Evolutionary conservation across 2,888 invertebrate genomes (phyloP).

Genomic region (Augochlorella aurata): DNA sequence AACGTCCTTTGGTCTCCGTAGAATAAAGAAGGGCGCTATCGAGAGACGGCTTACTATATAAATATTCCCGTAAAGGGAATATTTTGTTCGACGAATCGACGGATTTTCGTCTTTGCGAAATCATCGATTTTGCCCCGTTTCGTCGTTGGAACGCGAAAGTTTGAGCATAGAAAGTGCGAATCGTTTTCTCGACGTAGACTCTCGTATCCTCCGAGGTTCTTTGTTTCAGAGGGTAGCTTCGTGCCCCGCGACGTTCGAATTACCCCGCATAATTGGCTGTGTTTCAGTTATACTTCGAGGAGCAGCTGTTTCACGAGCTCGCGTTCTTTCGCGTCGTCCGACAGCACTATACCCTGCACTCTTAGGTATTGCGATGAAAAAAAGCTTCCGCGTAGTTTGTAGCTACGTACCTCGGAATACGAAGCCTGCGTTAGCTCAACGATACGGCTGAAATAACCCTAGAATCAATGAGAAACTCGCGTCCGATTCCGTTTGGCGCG

Average conservation of each 20-base stretch:
- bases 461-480: conserved; percentile 12
- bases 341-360: conserved; percentile 56
- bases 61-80: too few species aligned
- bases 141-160: background rate
- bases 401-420: conserved; percentile 20
- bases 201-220: too few species aligned
- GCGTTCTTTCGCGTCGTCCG: conserved; percentile 1
- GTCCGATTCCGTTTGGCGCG: background rate
- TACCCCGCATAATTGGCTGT: too few species aligned
- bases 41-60: too few species aligned
- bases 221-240: too few species aligned
- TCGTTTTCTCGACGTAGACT: too few species aligned
- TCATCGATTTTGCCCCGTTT: conserved; percentile 3
- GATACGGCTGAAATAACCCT: background rate
- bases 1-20: background rate
- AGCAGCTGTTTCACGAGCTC: background rate
- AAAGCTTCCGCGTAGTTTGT: conserved; percentile 6
- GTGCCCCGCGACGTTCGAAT: too few species aligned
- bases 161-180: conserved; percentile 19
- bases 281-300: background rate
- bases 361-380: conserved; percentile 66
- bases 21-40: background rate
- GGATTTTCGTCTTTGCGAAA: too few species aligned
- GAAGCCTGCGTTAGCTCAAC: conserved; percentile 12
- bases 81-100: too few species aligned